A percentile compares a stretch with the other conserved stretches of the same genome.
Evolutionary conservation across 2,797 vertebrate genomes (phyloP).

Genomic region (Danio aesculapii): DNA sequence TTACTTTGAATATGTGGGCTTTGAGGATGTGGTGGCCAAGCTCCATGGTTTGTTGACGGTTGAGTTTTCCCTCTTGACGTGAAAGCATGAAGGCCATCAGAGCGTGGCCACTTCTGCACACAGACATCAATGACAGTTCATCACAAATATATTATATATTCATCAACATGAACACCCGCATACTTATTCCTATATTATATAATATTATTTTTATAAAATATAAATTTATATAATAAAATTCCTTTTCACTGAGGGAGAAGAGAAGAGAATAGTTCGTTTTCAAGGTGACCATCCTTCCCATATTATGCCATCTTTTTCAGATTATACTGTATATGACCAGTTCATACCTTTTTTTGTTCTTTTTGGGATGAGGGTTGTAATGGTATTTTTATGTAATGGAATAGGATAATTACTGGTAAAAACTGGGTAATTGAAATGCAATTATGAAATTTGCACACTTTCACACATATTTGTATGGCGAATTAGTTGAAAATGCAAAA

Average conservation of each 20-base stretch:
- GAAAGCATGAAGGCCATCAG: slow-evolving; percentile 99
- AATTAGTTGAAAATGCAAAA: too few relatives aligned
- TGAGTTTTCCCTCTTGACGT: slow-evolving; percentile 95
- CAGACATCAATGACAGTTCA: slow-evolving; percentile 22
- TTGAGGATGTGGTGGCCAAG: slow-evolving; percentile 98
- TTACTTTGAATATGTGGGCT: slow-evolving; percentile 99
- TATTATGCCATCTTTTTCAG: slow-evolving; percentile 27
- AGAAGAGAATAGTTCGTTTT: neutral
- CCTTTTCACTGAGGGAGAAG: neutral
- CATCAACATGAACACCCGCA: neutral
- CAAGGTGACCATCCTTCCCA: neutral
- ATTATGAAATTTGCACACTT: too few relatives aligned
- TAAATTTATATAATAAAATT: neutral
- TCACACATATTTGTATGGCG: too few relatives aligned
- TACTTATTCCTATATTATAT: too few relatives aligned
- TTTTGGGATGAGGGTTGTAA: neutral
- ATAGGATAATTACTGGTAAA: too few relatives aligned
- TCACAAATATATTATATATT: neutral
- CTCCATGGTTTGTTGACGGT: slow-evolving; percentile 98
- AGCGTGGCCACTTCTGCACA: slow-evolving; percentile 91
- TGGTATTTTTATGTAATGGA: neutral
- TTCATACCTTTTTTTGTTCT: too few relatives aligned
- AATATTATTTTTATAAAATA: too few relatives aligned
- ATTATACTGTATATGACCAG: slow-evolving; percentile 14
- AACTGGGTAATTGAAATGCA: too few relatives aligned